phyloP scores from a whole-genome alignment of 2,888 invertebrate genomes.

The Spicauda simplicius region DNA sequence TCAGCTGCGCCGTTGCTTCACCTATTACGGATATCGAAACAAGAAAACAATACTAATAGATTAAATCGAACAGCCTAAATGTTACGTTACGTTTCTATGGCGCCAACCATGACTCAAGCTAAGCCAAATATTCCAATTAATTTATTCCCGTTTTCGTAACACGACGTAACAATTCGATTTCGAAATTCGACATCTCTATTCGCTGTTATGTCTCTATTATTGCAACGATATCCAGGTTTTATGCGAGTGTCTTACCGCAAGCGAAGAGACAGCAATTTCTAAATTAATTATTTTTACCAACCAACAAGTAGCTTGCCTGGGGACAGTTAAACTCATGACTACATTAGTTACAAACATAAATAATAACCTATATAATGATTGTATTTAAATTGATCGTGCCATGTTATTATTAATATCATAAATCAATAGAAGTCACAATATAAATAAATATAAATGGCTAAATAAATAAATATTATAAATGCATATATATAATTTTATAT shows the following conservation, averaged over 20 bases:
- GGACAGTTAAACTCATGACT: too few species aligned
- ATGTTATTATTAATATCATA: too few species aligned
- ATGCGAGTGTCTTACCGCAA: background rate
- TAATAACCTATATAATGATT: too few species aligned
- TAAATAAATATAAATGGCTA: too few species aligned
- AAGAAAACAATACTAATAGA: background rate
- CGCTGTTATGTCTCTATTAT: conserved; percentile 20
- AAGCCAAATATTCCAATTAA: conserved; percentile 22
- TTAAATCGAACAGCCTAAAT: background rate
- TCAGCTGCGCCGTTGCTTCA: too few species aligned
- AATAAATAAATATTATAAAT: too few species aligned
- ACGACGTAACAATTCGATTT: conserved; percentile 17
- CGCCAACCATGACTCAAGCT: conserved; percentile 16
- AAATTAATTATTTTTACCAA: background rate
- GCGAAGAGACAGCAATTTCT: background rate
- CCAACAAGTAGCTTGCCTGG: too few species aligned
- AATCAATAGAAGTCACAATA: too few species aligned
- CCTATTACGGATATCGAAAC: too few species aligned
- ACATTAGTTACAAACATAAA: too few species aligned
- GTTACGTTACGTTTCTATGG: conserved; percentile 1
- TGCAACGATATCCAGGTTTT: conserved; percentile 16
- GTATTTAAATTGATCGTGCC: too few species aligned
- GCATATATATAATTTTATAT: too few species aligned
- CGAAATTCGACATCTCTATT: conserved; percentile 22
- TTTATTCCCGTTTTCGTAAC: conserved; percentile 19